phyloP scores from a whole-genome alignment of 92 coral and sea anemone species.

The Palythoa caribaeorum region DNA sequence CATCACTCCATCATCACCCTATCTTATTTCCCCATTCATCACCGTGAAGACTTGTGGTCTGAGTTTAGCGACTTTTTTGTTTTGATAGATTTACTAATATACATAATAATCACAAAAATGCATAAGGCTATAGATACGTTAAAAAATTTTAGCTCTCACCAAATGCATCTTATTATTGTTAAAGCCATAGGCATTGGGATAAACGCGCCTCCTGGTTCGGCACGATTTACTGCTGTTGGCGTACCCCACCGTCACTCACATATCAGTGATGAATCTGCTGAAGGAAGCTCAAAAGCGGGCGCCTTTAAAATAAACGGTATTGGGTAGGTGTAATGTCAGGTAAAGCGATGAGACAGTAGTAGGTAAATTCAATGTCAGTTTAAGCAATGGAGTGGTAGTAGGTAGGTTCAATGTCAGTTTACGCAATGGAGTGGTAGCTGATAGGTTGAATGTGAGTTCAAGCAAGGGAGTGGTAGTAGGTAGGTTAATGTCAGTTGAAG shows the following conservation, averaged over 20 bases:
- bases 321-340: no score
- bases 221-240: constrained; percentile 30
- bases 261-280: constrained; percentile 8
- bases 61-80: no score
- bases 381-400: constrained; percentile 9
- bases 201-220: not conserved
- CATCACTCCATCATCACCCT: no score
- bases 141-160: not conserved
- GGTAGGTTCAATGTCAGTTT: no score
- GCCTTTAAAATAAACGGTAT: constrained; percentile 35
- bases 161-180: not conserved
- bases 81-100: no score
- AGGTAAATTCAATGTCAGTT: no score
- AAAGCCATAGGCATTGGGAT: not conserved
- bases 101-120: no score
- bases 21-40: no score
- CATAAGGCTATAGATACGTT: not conserved
- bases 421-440: no score
- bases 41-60: no score
- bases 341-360: no score
- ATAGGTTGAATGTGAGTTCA: no score
- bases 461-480: constrained; percentile 43
- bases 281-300: not conserved
- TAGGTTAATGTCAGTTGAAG: not conserved
- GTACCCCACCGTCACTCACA: constrained; percentile 4